A percentile compares a stretch with the other conserved stretches of the same genome.
Conservation (phyloP, 2,888 invertebrate species). For the Chironomus riparius region DNA sequence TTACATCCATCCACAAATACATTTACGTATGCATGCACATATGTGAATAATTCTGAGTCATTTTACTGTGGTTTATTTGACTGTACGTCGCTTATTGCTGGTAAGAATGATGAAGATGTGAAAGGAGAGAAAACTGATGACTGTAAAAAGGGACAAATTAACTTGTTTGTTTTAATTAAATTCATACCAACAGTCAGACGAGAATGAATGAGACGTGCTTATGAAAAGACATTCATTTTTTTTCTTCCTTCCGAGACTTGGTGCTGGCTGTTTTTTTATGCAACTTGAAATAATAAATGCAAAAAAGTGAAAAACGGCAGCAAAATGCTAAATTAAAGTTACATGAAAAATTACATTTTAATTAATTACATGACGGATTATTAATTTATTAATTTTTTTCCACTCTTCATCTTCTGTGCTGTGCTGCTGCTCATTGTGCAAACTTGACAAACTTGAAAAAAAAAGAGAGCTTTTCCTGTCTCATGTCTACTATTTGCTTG, state of each 20-base stretch:
- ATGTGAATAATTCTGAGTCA: background rate
- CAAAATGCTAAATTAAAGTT: background rate
- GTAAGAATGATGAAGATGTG: background rate
- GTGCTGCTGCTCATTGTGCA: background rate
- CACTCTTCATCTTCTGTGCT: background rate
- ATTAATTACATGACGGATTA: constrained; percentile 23
- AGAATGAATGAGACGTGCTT: background rate
- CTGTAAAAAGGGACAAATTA: background rate
- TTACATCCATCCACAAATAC: no score
- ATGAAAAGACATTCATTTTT: background rate
- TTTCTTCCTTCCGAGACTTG: no score
- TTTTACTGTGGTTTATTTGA: no score
- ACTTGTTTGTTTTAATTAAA: constrained; percentile 4
- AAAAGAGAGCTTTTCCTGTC: background rate
- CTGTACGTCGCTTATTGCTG: background rate
- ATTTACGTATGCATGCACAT: background rate
- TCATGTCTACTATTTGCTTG: background rate
- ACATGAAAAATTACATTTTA: constrained; percentile 11
- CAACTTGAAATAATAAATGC: no score
- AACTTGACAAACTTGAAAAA: background rate
- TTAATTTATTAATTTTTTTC: constrained; percentile 8
- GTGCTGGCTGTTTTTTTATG: no score
- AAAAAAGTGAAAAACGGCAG: background rate
- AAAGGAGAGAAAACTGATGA: background rate
- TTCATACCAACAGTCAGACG: background rate